Evolutionary conservation across 2,888 invertebrate species (phyloP), one percentile per base, ranked within the genome.

Genomic region (Leptogaster cylindrica): DNA sequence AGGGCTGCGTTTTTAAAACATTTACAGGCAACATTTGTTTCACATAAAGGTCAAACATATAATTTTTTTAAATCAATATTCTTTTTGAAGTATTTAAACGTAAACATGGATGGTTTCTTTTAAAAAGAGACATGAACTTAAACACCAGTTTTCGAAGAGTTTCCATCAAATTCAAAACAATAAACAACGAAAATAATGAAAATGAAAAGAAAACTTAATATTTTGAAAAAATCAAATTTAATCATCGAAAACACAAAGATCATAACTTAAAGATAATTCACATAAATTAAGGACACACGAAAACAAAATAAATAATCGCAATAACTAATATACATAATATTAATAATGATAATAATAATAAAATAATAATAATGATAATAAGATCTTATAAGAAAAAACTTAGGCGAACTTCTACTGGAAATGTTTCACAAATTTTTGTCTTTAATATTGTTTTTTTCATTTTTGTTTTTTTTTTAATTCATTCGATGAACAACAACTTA

Each of bases 221-320:
- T 44, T 44, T 41, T 16, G 44, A 58, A 58, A 44, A 48, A 36
- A 23, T 36, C 46, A 66, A 58, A 58, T 55, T 46, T 66, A 58
- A 66, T 58, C 20, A 48, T 63, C 51, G 46, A 66, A 65, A 65
- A 48, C 69, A 69, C 66, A 69, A 68, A 58, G 27, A 39, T 51
- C 50, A 65, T 65, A 65, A 65, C 65, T 65, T 65, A 65, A 27
- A 25, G 36, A 27, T 61, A 66, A 48, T 51, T 65, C 10, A 61
- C 51, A 69, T 69, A 69, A 69, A 66, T 69, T 66, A 69, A 69
- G 58, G 55, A 61, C 68, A 68, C 68, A 68, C 68, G 51, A 68
- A 68, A 68, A 68, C 58, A 68, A 67, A 50, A 63, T 63, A 46
- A 63, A 63, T 63, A 64, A 23, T 33, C 50, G 50, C 50, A 65